Base-by-base conservation (phyloP, 2,797 vertebrate genomes). In the Eulemur albifrons region DNA sequence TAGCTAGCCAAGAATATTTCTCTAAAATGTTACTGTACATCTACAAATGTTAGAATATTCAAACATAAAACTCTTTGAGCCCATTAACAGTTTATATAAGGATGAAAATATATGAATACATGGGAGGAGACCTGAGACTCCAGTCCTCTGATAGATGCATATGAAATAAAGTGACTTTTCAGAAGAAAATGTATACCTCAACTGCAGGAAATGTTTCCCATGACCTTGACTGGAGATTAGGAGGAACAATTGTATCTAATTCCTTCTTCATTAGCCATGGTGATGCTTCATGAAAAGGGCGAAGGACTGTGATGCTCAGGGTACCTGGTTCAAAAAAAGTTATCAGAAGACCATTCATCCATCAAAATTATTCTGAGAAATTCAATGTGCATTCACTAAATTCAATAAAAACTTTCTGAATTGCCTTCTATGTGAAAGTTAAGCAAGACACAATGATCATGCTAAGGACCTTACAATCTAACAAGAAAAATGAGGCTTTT, bases 221-320 rank as follows among this genome's bases (percentile, higher is more conserved):
- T 67, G 96, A 95, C 67, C 98, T 98, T 96, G 99, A 98, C 70
- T 96, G 98, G 83, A 99, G 99, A 98, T 99, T 99, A 1, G 98
- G 97, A 94, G 99, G 99, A 20, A 99, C 93, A 63, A 99, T 99
- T 75, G 98, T 98, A 32, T 98, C 98, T 65, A 98, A 97, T 89
- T 99, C 98, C 98, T 99, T 99, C 95, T 98, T 98, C 80, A 98
- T 98, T 35, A 99, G 54, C 99, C 99, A 99, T 15, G 97, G 98
- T 9, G 99, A 99, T 43, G 96, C 97, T 97, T 98, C 98, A 32
- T 97, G 97, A 92, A 99, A 96, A n/a, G 99, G 99, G 61, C 97
- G 98, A 32, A 99, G 98, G 87, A 99, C 50, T 10, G 99, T 99
- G 92, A 99, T 99, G 80, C 98, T 99, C 96, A 99, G 97, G 57